phyloP scores from a whole-genome alignment of 2,888 invertebrate genomes.

The Carcina quercana region DNA sequence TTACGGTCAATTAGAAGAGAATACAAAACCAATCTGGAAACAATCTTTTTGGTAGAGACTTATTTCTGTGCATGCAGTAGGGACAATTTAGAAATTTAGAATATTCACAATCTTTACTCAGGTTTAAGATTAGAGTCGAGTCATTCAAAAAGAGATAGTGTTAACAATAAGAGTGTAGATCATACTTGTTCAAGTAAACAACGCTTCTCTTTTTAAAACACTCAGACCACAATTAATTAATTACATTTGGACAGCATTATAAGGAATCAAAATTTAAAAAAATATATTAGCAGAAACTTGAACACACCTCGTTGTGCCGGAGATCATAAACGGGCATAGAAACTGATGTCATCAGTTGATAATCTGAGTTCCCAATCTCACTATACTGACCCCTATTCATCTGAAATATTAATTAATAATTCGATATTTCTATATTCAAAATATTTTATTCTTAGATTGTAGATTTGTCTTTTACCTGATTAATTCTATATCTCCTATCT shows the following conservation, averaged over 20 bases:
- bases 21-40: constrained; percentile 62
- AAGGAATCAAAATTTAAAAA: constrained; percentile 8
- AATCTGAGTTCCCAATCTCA: constrained; percentile 76
- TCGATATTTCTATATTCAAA: not conserved
- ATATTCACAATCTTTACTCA: too few relatives aligned
- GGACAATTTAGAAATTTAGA: constrained; percentile 41
- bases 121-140: too few relatives aligned
- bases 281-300: constrained; percentile 10
- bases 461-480: constrained; percentile 53
- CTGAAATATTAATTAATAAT: constrained; percentile 32
- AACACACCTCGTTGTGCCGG: constrained; percentile 86
- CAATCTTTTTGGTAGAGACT: constrained; percentile 36
- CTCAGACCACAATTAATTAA: constrained; percentile 9
- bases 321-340: constrained; percentile 95
- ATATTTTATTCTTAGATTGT: too few relatives aligned
- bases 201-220: constrained; percentile 21
- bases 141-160: constrained; percentile 7
- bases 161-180: not conserved
- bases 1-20: constrained; percentile 61
- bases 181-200: not conserved
- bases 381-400: constrained; percentile 77
- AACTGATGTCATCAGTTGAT: constrained; percentile 93
- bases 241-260: not conserved
- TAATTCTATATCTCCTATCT: constrained; percentile 74
- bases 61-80: constrained; percentile 47